Conservation (phyloP, 2,797 vertebrate genomes). For the Darevskia mixta region DNA sequence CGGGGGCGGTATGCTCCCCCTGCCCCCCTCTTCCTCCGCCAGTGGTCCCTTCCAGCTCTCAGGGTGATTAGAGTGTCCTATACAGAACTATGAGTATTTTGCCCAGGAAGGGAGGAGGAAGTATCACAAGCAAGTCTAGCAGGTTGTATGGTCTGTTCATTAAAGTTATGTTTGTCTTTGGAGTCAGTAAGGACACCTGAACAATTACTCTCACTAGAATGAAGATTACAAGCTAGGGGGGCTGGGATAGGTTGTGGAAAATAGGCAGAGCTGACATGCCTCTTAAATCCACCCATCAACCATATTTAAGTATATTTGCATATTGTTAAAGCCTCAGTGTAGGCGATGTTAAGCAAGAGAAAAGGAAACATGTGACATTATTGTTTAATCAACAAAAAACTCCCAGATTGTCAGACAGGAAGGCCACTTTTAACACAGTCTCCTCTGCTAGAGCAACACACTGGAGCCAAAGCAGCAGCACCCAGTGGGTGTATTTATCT, state of each 20-base stretch:
- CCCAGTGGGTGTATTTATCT: too few relatives aligned
- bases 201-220: background rate
- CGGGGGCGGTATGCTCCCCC: too few relatives aligned
- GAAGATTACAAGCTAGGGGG: background rate
- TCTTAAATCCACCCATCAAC: background rate
- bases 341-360: background rate
- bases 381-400: background rate
- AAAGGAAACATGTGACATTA: background rate
- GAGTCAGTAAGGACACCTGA: background rate
- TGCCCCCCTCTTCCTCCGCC: too few relatives aligned
- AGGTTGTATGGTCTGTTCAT: too few relatives aligned
- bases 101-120: background rate
- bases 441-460: background rate
- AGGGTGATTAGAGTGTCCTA: too few relatives aligned
- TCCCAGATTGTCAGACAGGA: background rate
- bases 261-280: background rate
- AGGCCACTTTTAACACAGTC: background rate
- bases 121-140: too few relatives aligned
- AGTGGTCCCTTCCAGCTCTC: too few relatives aligned
- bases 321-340: too few relatives aligned
- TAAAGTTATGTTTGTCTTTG: background rate
- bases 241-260: background rate
- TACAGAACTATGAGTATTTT: background rate
- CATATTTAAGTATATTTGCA: background rate
- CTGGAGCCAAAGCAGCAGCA: background rate